Base-by-base conservation (phyloP, 2,888 invertebrate species). In the Pecten maximus region DNA sequence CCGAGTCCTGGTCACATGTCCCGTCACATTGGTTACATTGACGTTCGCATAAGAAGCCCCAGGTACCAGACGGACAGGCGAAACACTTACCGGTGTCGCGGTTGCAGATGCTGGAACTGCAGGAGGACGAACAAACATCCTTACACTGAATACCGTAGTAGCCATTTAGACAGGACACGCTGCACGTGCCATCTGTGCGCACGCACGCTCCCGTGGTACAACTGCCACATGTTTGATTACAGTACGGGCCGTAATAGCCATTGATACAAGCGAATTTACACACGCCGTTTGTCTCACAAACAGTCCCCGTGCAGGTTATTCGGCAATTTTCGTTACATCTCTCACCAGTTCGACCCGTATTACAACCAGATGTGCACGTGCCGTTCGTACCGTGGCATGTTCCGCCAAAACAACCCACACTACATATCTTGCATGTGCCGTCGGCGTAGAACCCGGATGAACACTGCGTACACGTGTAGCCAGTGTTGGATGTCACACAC, bases 51-150 rank as follows among this genome's bases (percentile, higher is more conserved):
- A 35, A 87, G 35, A 39, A 19, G 86, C 90, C 91, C 87, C 89
- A 90, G 88, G 39, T 90, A 60, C 91, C 91, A 48, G 50, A 39
- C 35, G 88, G 89, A 35, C 91, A 91, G 35, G 89, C 87, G 40
- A 40, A 50, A 40, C 91, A 91, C 8, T 48, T 48, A 39, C 91
- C 91, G 8, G 88, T 88, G 3, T 35, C 39, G 35, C 86, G 28
- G 23, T 90, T 74, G 54, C 91, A 91, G 40, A 23, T 40, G 19
- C 88, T 89, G 39, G 88, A 40, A 28, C 87, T 54, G 40, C 91
- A 91, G 23, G 60, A 89, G 6, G 54, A 28, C 39, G 88, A 88
- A 28, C 91, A 91, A 0, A 60, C 40, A 10, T 88, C 28, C 0
- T 74, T 87, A 74, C 91, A 91, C 4, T 86, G 88, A 0, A 40